Percentiles rank a stretch among this genome's conserved stretches.
These are phyloP conservation scores for Callionymus lyra DNA, from an alignment of 2,113 vertebrate genomes.

Conservation along the genomic window DNA sequence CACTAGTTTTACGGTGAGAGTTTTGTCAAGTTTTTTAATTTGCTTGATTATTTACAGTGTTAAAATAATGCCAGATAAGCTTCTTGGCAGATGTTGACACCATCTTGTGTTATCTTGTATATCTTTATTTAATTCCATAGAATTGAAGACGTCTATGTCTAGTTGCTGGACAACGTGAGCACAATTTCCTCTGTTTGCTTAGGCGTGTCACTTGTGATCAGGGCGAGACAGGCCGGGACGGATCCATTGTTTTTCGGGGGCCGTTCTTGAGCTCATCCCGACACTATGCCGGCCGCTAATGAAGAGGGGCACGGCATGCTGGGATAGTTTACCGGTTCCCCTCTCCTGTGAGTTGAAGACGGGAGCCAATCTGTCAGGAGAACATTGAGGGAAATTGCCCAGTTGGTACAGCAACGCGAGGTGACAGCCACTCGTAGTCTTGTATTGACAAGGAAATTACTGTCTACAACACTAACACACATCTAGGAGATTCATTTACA, in stretches of 20 bases:
- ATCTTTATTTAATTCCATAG: no score
- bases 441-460: constrained; percentile 95
- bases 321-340: constrained; percentile 84
- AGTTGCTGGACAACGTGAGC: constrained; percentile 49
- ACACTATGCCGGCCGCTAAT: constrained; percentile 84
- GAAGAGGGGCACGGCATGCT: constrained; percentile 88
- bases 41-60: no score
- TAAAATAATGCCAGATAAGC: no score
- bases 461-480: constrained; percentile 77
- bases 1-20: no score
- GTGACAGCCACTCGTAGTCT: constrained; percentile 83
- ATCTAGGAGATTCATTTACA: constrained; percentile 81
- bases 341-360: constrained; percentile 86
- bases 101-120: no score
- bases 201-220: constrained; percentile 72
- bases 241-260: constrained; percentile 67
- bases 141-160: constrained; percentile 27
- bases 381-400: constrained; percentile 93
- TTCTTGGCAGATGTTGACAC: no score
- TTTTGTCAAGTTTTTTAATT: no score
- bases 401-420: constrained; percentile 74
- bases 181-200: constrained; percentile 69
- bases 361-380: constrained; percentile 94
- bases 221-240: constrained; percentile 52
- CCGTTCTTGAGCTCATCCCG: constrained; percentile 60